These are phyloP conservation scores for Dunckerocampus dactyliophorus DNA, from an alignment of 2,113 vertebrate species.

Conservation along the genomic window DNA sequence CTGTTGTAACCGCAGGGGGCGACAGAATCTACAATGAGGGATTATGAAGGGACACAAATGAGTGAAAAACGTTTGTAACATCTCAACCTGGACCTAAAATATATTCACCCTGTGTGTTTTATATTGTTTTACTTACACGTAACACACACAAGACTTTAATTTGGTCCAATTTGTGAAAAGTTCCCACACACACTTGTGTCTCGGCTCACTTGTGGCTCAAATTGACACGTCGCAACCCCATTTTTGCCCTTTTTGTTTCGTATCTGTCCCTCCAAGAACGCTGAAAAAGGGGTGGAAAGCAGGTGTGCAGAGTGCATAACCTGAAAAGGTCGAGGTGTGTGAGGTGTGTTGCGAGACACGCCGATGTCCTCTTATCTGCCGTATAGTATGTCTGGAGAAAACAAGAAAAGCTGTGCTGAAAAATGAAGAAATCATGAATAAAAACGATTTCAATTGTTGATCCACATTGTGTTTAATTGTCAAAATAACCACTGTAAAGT, in stretches of 20 bases:
- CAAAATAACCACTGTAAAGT: too few relatives aligned
- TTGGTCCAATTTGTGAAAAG: too few relatives aligned
- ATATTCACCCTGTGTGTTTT: not conserved
- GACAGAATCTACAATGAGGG: not conserved
- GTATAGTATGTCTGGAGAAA: conserved; percentile 61
- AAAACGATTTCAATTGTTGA: conserved; percentile 62
- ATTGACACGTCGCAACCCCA: conserved; percentile 13
- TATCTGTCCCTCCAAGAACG: conserved; percentile 58
- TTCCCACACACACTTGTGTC: not conserved
- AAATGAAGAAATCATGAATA: conserved; percentile 69
- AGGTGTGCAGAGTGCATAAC: conserved; percentile 28
- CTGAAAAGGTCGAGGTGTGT: conserved; percentile 48
- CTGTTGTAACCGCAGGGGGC: conserved; percentile 24
- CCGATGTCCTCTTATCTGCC: conserved; percentile 68
- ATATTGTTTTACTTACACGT: not conserved
- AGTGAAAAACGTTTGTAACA: not conserved
- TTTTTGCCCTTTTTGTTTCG: conserved; percentile 43
- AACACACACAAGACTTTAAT: not conserved
- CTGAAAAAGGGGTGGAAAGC: conserved; percentile 25
- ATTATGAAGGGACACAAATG: not conserved
- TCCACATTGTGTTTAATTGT: not conserved
- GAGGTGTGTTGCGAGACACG: conserved; percentile 65
- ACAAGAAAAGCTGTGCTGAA: conserved; percentile 53
- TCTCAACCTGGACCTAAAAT: too few relatives aligned
- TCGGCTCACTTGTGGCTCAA: conserved; percentile 16